Percentiles rank a stretch among this genome's conserved stretches.
Conservation (phyloP, 1,140 invertebrate species). For the Charaxes varanes region DNA sequence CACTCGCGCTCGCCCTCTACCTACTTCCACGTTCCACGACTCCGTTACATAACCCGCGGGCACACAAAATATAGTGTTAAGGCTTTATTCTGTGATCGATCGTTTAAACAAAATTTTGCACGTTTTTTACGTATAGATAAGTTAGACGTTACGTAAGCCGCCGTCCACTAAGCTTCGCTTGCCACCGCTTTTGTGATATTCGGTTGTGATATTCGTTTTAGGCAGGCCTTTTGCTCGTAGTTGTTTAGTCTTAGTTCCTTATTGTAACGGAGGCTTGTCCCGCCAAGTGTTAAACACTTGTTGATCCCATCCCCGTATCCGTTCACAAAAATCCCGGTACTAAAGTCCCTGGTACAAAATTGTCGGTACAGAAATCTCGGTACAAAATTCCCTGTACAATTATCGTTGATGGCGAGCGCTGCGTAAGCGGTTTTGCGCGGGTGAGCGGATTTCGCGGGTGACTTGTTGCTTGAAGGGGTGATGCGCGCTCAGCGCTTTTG, state of each 20-base stretch:
- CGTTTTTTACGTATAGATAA: conserved; percentile 59
- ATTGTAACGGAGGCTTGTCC: conserved; percentile 34
- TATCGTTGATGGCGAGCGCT: conserved; percentile 35
- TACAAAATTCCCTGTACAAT: not conserved
- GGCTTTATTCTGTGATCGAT: conserved; percentile 68
- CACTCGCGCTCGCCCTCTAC: conserved; percentile 38
- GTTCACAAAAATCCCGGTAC: conserved; percentile 19
- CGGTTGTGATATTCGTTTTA: conserved; percentile 69
- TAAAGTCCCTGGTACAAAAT: no score
- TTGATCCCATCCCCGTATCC: conserved; percentile 27
- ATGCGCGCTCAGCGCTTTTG: conserved; percentile 53
- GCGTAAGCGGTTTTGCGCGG: conserved; percentile 25
- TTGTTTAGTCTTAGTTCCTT: conserved; percentile 25
- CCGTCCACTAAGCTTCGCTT: conserved; percentile 71
- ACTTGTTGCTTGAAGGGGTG: conserved; percentile 46
- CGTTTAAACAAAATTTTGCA: conserved; percentile 59
- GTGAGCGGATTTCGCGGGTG: conserved; percentile 28
- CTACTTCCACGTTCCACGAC: conserved; percentile 47
- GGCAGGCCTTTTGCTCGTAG: conserved; percentile 65
- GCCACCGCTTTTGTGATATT: conserved; percentile 71
- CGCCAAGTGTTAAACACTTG: conserved; percentile 33
- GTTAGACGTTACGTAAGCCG: conserved; percentile 67
- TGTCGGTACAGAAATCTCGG: no score
- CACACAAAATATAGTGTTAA: conserved; percentile 62
- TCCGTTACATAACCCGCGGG: conserved; percentile 62